Base-by-base conservation (phyloP, 2,113 vertebrate species). In the Isichthys henryi region DNA sequence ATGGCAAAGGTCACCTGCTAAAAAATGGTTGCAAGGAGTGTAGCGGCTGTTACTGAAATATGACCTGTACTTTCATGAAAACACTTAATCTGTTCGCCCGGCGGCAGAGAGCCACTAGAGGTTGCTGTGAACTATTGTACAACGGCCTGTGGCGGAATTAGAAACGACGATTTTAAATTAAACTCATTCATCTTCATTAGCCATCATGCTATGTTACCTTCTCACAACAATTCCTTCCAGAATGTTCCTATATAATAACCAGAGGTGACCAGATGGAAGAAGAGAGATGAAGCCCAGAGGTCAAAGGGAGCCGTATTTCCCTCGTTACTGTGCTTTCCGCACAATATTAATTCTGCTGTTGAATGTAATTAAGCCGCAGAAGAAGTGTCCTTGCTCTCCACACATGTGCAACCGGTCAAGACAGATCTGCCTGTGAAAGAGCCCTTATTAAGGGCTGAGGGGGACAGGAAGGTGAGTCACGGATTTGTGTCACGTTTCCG, bases 121-220 rank as follows among this genome's bases (percentile, higher is more conserved):
- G n/a, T 48, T 62, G 83, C 31, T n/a, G 11, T 62, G 88, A 89
- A 48, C 80, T 84, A 48, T 48, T 10, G 82, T 31, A 85, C 82
- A 48, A 17, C 1, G 7, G 19, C 80, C 80, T 56, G 23, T 9
- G 53, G 31, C 17, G 6, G 31, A 84, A 86, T 89, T 86, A 89
- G 46, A 86, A 87, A 86, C 1, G 62, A 77, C 8, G 66, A 52
- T 31, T 45, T 56, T 53, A 56, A 87, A 90, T 90, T 50, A 87
- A 80, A 87, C 58, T 35, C 48, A 90, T 90, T 46, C 86, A 48
- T 87, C 58, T 90, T 87, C 62, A 53, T 87, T 46, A 31, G 45
- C 46, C 56, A 74, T 23, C 21, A 5, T 35, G 89, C 56, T n/a
- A 19, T 83, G 70, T 62, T n/a, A 31, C 49, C 85, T 90, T 70